phyloP scores from a whole-genome alignment of 2,113 vertebrate species.

The Scortum barcoo region DNA sequence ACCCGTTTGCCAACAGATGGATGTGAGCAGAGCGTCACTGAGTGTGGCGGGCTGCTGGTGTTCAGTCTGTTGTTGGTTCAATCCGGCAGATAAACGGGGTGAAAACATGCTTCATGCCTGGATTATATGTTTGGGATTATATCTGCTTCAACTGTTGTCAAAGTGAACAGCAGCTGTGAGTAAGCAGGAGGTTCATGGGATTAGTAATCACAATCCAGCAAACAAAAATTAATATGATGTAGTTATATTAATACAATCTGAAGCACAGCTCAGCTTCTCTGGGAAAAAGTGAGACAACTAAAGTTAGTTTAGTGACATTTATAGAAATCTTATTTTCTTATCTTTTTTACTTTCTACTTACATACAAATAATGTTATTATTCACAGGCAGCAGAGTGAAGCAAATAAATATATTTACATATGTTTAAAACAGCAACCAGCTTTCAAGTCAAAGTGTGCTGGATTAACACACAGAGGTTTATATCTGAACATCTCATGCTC shows the following conservation, averaged over 20 bases:
- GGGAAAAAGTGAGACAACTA: too few species aligned
- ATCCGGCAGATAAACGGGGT: constrained; percentile 43
- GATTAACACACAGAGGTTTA: too few species aligned
- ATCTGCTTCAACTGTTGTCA: constrained; percentile 32
- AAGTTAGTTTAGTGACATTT: too few species aligned
- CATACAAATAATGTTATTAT: too few species aligned
- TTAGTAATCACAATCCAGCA: not conserved
- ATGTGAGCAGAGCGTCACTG: not conserved
- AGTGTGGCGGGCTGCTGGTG: constrained; percentile 36
- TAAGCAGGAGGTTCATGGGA: not conserved
- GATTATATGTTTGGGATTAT: constrained; percentile 50
- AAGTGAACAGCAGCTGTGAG: constrained; percentile 44
- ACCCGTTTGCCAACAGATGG: constrained; percentile 51
- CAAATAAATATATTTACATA: too few species aligned
- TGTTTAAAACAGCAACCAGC: too few species aligned
- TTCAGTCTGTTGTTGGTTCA: constrained; percentile 52
- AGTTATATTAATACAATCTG: not conserved
- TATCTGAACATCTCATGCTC: too few species aligned
- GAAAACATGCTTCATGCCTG: constrained; percentile 37
- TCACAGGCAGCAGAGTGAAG: too few species aligned
- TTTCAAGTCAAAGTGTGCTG: too few species aligned
- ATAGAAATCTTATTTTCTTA: too few species aligned
- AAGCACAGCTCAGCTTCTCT: not conserved
- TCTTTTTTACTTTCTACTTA: too few species aligned
- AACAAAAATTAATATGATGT: constrained; percentile 7